Evolutionary conservation across 2,113 vertebrate genomes (phyloP).

Genomic region (Corythornis madagascariensis): DNA sequence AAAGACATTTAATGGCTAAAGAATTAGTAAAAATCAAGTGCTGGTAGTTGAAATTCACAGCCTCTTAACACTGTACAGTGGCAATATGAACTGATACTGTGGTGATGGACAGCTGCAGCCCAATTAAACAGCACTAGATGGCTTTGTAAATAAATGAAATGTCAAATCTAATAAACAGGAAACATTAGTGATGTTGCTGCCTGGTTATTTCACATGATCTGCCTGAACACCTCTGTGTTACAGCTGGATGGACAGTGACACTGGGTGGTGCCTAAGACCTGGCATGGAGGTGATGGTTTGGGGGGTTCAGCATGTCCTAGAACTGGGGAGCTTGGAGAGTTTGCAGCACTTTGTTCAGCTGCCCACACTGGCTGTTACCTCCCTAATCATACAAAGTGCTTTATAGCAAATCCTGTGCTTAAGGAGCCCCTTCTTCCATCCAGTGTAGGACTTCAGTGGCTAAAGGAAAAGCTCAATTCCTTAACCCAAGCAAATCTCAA

Average conservation of each 20-base stretch:
- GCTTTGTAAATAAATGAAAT: conserved; percentile 15
- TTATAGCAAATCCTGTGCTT: neutral
- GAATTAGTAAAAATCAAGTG: neutral
- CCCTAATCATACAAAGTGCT: rapidly evolving
- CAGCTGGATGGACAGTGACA: neutral
- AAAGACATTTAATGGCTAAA: neutral
- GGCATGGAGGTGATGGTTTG: too few species aligned
- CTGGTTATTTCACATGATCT: neutral
- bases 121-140: neutral
- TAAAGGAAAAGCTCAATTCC: neutral
- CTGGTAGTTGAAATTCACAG: neutral
- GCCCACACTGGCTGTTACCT: rapidly evolving
- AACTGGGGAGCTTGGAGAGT: neutral
- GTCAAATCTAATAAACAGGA: conserved; percentile 34
- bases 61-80: neutral
- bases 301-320: too few species aligned
- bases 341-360: neutral
- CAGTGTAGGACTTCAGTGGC: neutral
- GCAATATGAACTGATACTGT: neutral
- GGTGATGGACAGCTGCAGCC: neutral
- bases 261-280: neutral
- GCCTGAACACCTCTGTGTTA: neutral
- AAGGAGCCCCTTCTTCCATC: neutral
- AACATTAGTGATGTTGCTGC: neutral
- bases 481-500: neutral